phyloP scores from a whole-genome alignment of 1,140 invertebrate genomes.

The Cepaea nemoralis region DNA sequence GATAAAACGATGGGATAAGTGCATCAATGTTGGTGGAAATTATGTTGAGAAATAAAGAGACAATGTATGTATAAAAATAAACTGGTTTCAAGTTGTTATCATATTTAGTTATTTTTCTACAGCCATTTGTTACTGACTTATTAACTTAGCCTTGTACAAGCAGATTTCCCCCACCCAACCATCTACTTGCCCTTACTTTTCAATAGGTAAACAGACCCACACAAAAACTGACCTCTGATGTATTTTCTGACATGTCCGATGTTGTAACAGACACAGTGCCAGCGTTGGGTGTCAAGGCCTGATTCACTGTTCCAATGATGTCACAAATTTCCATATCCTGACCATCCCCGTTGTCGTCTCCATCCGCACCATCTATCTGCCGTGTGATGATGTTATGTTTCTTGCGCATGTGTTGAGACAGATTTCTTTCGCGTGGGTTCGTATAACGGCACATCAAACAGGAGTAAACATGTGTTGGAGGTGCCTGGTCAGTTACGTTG shows the following conservation, averaged over 20 bases:
- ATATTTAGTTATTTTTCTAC: no score
- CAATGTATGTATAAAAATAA: no score
- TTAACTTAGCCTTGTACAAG: no score
- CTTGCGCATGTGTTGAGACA: constrained; percentile 70
- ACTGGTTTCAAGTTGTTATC: no score
- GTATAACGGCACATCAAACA: constrained; percentile 68
- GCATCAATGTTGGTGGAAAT: no score
- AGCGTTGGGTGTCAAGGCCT: neutral
- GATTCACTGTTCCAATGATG: neutral
- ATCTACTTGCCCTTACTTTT: no score
- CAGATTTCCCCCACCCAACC: no score
- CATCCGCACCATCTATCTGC: constrained; percentile 57
- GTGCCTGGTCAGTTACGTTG: constrained; percentile 63
- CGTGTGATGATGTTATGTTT: constrained; percentile 63
- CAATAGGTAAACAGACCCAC: no score
- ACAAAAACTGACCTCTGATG: neutral
- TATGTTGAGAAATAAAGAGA: no score
- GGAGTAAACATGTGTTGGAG: constrained; percentile 67
- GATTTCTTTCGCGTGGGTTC: constrained; percentile 64
- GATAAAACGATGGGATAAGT: no score
- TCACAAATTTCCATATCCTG: constrained; percentile 53
- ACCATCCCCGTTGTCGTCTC: constrained; percentile 64
- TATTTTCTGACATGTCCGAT: neutral
- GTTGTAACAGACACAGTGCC: neutral
- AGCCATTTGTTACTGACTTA: no score